Evolutionary conservation across 1,140 invertebrate genomes (phyloP), one percentile per base, ranked within the genome.

Genomic region (Monomorium pharaonis): DNA sequence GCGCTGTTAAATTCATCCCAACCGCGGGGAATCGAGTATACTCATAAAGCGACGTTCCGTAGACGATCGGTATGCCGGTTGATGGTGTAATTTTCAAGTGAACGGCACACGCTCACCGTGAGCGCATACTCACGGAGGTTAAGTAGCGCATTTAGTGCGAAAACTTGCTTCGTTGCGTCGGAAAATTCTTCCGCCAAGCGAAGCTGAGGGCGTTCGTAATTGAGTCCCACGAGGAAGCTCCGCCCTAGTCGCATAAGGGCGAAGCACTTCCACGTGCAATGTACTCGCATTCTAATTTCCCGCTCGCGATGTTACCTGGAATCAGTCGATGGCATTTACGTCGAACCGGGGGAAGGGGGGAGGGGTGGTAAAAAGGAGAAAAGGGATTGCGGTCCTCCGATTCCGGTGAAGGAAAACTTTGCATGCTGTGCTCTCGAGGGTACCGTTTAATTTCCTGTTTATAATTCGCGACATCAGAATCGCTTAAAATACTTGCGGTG

Each of bases 391-490:
- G 21, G 1, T 37, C 10, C 7, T 33, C 5, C 33, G 70, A 10
- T 30, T 37, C 4, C 33, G 54, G 16, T 5, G 56, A 27, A 49
- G 60, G 44, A 37, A 74, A 83, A 83, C 67, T 83, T 83, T 60
- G 37, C 67, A 47, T 74, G 54, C 21, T 51, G 12, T 47, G 30
- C 21, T 24, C 51, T 27, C 51, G n/a, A 83, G 27, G 27, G 37
- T 42, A 24, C 24, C 49, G 65, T 72, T 72, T 70, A 81, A 74
- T 83, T 83, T 83, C 78, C 78, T 74, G 67, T 60, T 83, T 83
- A 83, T 83, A 83, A 83, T 83, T 83, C 78, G 78, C 78, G 78
- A 83, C 78, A 83, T 72, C 51, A 37, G 24, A 33, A 58, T 74
- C 51, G 78, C 67, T 83, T 72, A 37, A 74, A 74, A 74, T 74